phyloP scores from a whole-genome alignment of 2,797 vertebrate species.

The Sebastiscus tertius region DNA sequence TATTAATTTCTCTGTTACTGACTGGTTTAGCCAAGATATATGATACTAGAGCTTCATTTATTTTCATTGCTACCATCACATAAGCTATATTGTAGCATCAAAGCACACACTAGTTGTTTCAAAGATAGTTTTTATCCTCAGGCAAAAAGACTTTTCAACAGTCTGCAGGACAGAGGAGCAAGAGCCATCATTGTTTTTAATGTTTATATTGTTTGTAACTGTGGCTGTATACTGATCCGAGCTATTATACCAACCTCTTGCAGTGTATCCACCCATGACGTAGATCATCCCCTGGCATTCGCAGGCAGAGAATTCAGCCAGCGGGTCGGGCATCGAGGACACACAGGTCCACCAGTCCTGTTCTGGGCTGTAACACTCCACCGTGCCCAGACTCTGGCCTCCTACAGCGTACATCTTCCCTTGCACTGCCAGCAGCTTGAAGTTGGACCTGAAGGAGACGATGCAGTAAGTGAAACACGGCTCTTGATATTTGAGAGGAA shows the following conservation, averaged over 20 bases:
- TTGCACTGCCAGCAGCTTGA: slow-evolving; percentile 92
- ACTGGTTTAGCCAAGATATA: neutral
- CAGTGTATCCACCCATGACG: slow-evolving; percentile 95
- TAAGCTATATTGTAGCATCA: neutral
- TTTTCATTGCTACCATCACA: neutral
- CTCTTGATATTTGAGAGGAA: neutral
- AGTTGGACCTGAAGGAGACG: slow-evolving; percentile 88
- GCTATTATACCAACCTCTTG: slow-evolving; percentile 84
- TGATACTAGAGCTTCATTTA: neutral
- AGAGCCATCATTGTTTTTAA: neutral
- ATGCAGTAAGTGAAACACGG: neutral
- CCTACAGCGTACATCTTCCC: slow-evolving; percentile 94
- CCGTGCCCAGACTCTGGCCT: slow-evolving; percentile 91
- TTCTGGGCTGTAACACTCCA: slow-evolving; percentile 94
- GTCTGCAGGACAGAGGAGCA: neutral
- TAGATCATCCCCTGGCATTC: slow-evolving; percentile 95
- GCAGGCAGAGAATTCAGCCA: slow-evolving; percentile 95
- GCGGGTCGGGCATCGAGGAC: slow-evolving; percentile 90
- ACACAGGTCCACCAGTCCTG: slow-evolving; percentile 95
- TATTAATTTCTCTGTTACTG: neutral
- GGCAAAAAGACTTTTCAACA: neutral
- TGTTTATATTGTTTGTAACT: neutral
- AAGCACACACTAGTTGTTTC: neutral
- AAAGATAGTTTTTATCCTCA: neutral
- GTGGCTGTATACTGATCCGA: neutral